Base-by-base conservation (phyloP, 2,888 invertebrate genomes). In the Oscheius sp. region DNA sequence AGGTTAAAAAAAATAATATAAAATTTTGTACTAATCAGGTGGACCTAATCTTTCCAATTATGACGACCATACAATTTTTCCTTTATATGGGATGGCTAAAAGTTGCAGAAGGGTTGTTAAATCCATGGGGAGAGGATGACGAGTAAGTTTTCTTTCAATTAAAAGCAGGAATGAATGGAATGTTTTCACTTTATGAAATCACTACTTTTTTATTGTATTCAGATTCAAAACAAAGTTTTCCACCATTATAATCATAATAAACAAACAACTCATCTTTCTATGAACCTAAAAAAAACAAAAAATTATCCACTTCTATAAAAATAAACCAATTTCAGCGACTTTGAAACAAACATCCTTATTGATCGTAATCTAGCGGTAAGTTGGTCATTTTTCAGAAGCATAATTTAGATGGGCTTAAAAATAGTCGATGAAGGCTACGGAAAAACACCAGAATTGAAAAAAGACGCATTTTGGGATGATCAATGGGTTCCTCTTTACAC, bases 51-150 rank as follows among this genome's bases (percentile, higher is more conserved):
- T 79, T 82, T 50, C 82, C 82, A 12, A 71, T 80, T 61, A 80
- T 83, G 79, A 80, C 82, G 17, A 68, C 73, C 26, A 74, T 83
- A 22, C 81, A 83, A 69, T 78, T 81, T 45, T 63, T 80, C 12
- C 71, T 81, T 38, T 78, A 79, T 44, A 78, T 80, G 71, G 82
- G 82, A 6, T 83, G 82, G 82, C 72, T 83, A 36, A 83, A 83
- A 65, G 81, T 77, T 4, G 82, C 74, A 51, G 83, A 83, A 70
- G 77, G 68, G 2, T 62, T 83, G 26, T 67, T 83, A n/a, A 83
- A 83, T 67, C 83, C 83, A 17, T 83, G 83, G 74, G 83, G 83
- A 12, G 76, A 74, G 30, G 82, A 80, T 45, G 82, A 83, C 67
- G 82, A 67, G 59, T 59, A 41, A 41, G 59, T 44, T 44, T 9